Percentiles rank a stretch among this genome's conserved stretches.
phyloP scores from a whole-genome alignment of 2,888 invertebrate genomes.

The Trachelus tabidus region DNA sequence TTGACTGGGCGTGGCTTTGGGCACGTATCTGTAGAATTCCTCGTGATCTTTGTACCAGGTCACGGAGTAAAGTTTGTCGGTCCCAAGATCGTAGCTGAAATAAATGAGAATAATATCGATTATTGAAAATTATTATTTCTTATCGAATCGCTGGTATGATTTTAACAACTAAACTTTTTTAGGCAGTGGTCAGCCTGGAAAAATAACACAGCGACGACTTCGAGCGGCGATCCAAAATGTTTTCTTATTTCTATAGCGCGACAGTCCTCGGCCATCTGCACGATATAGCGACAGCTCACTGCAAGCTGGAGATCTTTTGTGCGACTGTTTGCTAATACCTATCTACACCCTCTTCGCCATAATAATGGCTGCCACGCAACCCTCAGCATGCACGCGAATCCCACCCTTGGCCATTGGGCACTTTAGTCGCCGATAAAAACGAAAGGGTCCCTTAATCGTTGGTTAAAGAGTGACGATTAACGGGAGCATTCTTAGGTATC shows the following conservation, averaged over 20 bases:
- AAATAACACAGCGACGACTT: too few relatives aligned
- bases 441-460: neutral
- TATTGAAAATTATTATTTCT: too few relatives aligned
- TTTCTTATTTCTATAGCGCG: neutral
- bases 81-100: constrained; percentile 65
- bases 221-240: too few relatives aligned
- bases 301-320: neutral
- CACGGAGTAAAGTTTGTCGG: constrained; percentile 65
- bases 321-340: neutral
- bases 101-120: constrained; percentile 18
- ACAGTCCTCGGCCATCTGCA: neutral
- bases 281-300: neutral
- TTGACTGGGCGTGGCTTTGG: constrained; percentile 57
- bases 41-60: constrained; percentile 69
- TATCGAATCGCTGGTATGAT: neutral
- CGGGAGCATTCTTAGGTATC: neutral
- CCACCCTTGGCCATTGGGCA: neutral
- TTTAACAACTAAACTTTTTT: neutral
- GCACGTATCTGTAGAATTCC: constrained; percentile 67
- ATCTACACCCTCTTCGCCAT: neutral
- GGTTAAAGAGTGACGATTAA: neutral
- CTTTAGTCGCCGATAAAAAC: neutral
- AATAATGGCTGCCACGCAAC: neutral
- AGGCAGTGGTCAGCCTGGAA: too few relatives aligned
- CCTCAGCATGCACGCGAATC: neutral